phyloP scores from a whole-genome alignment of 2,797 vertebrate species.

The Lepidocolaptes lacrymiger region DNA sequence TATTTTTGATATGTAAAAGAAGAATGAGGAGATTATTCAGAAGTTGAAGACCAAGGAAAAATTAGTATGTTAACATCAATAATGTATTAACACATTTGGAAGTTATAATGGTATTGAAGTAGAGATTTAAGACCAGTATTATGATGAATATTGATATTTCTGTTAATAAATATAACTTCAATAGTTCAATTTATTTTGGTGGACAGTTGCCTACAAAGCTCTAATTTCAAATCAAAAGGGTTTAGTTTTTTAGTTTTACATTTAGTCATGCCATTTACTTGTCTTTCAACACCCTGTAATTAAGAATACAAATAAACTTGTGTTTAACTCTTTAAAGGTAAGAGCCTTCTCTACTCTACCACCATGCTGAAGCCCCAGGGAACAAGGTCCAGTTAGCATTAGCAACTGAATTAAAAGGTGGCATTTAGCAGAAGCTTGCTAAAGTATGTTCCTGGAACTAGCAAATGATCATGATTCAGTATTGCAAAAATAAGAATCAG shows the following conservation, averaged over 20 bases:
- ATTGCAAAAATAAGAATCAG: background rate
- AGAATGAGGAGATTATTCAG: background rate
- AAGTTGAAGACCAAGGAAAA: background rate
- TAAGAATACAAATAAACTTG: background rate
- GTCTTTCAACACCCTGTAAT: background rate
- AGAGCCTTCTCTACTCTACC: background rate
- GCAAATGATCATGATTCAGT: accelerated
- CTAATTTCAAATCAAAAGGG: background rate
- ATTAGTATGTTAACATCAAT: background rate
- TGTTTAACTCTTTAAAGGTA: background rate
- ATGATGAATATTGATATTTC: background rate
- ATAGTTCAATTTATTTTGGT: background rate
- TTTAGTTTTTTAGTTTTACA: background rate
- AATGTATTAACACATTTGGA: background rate
- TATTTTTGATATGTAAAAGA: background rate
- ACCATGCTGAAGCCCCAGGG: background rate
- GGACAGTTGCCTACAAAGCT: background rate
- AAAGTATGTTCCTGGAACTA: background rate
- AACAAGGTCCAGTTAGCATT: background rate
- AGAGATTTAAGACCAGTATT: background rate
- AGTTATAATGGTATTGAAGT: background rate
- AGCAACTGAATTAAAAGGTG: background rate
- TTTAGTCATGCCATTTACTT: background rate
- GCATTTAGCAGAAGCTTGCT: background rate
- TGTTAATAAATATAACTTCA: background rate